Conservation (phyloP, 2,888 invertebrate genomes). For the Carcina quercana region DNA sequence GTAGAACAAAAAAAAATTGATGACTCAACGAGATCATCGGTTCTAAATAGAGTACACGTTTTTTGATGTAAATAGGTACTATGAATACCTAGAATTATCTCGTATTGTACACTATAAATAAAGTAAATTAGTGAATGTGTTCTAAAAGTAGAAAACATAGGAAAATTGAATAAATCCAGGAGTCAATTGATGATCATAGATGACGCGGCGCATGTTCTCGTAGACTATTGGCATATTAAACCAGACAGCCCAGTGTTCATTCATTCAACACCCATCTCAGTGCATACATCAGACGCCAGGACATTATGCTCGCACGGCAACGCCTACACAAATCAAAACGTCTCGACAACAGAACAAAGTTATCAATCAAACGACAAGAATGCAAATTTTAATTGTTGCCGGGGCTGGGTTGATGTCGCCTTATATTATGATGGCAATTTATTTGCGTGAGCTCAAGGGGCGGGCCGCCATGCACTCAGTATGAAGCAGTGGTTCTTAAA, state of each 20-base stretch:
- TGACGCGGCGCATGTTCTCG: background rate
- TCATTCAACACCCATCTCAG: too few species aligned
- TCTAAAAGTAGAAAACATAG: too few species aligned
- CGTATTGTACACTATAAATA: too few species aligned
- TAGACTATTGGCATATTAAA: background rate
- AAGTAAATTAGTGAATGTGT: too few species aligned
- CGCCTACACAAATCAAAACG: slow-evolving; percentile 43
- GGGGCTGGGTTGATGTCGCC: slow-evolving; percentile 42
- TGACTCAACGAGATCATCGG: too few species aligned
- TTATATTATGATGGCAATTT: slow-evolving; percentile 57
- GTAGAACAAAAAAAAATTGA: background rate
- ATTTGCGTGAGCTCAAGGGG: slow-evolving; percentile 40
- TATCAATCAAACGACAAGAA: slow-evolving; percentile 64
- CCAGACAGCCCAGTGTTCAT: background rate
- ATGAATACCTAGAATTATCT: too few species aligned
- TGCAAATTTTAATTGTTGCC: slow-evolving; percentile 67
- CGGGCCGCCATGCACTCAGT: slow-evolving; percentile 31
- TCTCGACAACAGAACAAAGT: slow-evolving; percentile 54
- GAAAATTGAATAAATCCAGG: too few species aligned
- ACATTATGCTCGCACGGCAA: slow-evolving; percentile 11
- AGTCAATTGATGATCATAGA: too few species aligned
- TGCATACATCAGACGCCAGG: slow-evolving; percentile 8
- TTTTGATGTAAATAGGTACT: too few species aligned
- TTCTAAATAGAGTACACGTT: too few species aligned
- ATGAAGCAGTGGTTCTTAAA: too few species aligned